These are phyloP conservation scores for Xestia rhomboidea DNA, from an alignment of 2,888 invertebrate genomes.

Conservation along the genomic window DNA sequence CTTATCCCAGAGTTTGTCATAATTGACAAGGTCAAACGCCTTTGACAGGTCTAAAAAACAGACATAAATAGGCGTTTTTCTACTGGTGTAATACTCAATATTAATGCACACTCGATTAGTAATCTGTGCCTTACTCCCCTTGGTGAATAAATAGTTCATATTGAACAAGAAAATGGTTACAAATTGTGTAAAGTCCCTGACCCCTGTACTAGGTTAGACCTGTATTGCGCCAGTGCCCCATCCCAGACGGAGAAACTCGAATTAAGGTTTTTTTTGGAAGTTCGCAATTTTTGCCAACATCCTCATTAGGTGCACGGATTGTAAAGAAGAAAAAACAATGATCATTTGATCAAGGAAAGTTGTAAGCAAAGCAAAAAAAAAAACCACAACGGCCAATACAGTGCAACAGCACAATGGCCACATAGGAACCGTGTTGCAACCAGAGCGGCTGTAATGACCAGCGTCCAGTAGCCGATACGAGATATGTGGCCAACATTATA, in stretches of 20 bases:
- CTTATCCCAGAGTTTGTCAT: too few relatives aligned
- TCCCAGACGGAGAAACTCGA: background rate
- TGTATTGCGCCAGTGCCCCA: background rate
- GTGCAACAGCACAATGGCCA: slow-evolving; percentile 15
- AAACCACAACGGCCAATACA: slow-evolving; percentile 52
- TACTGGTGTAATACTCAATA: too few relatives aligned
- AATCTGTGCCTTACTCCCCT: too few relatives aligned
- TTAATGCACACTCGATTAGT: too few relatives aligned
- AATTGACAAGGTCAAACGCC: too few relatives aligned
- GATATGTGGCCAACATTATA: slow-evolving; percentile 45
- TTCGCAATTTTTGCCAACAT: background rate
- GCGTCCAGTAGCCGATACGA: slow-evolving; percentile 58
- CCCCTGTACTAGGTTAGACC: background rate
- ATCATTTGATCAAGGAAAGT: background rate
- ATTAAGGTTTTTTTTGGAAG: background rate
- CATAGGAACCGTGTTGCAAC: slow-evolving; percentile 63
- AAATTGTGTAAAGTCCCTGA: background rate
- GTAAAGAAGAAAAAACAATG: background rate
- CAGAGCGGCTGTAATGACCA: slow-evolving; percentile 59
- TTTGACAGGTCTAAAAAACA: too few relatives aligned
- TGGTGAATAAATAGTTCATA: too few relatives aligned
- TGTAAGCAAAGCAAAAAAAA: background rate
- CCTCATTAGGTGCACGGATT: background rate
- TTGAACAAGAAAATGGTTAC: background rate
- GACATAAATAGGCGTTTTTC: too few relatives aligned